Percentiles rank a stretch among this genome's conserved stretches.
Evolutionary conservation across 2,888 invertebrate species (phyloP).

Genomic region (Drosophila neoperkinsi): DNA sequence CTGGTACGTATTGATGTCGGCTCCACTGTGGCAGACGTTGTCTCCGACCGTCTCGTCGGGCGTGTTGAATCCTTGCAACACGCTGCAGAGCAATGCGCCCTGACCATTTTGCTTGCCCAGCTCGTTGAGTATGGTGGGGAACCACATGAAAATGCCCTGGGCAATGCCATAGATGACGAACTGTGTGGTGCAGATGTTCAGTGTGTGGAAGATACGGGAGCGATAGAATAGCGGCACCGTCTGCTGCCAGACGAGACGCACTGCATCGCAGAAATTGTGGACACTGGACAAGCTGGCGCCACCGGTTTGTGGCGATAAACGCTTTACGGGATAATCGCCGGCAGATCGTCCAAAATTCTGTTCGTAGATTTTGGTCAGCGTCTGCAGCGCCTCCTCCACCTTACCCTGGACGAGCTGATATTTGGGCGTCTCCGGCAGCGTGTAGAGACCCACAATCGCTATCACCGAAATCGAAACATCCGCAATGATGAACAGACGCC

Average conservation of each 20-base stretch:
- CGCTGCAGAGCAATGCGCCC: constrained; percentile 81
- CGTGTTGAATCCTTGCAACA: constrained; percentile 50
- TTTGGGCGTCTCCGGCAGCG: constrained; percentile 92
- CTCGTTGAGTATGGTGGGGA: constrained; percentile 82
- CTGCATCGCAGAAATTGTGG: constrained; percentile 72
- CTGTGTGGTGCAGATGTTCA: constrained; percentile 80
- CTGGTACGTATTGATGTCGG: constrained; percentile 88
- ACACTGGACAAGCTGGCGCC: constrained; percentile 79
- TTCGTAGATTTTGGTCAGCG: constrained; percentile 88
- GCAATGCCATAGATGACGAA: constrained; percentile 80
- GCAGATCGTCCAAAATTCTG: constrained; percentile 85
- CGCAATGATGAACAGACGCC: constrained; percentile 90
- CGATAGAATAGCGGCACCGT: constrained; percentile 81
- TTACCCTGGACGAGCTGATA: constrained; percentile 89
- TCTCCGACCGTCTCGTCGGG: not conserved
- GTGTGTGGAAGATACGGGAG: constrained; percentile 72
- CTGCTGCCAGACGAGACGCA: constrained; percentile 82
- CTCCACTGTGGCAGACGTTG: constrained; percentile 86
- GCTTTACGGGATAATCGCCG: constrained; percentile 86
- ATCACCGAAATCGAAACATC: constrained; percentile 89
- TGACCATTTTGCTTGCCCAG: constrained; percentile 78
- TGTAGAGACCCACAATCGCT: constrained; percentile 87
- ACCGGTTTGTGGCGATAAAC: constrained; percentile 62
- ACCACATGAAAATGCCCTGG: constrained; percentile 84
- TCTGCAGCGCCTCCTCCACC: constrained; percentile 87